Percentiles rank a stretch among this genome's conserved stretches.
Evolutionary conservation across 1,140 invertebrate genomes (phyloP).

Genomic region (Cydia pomonella): DNA sequence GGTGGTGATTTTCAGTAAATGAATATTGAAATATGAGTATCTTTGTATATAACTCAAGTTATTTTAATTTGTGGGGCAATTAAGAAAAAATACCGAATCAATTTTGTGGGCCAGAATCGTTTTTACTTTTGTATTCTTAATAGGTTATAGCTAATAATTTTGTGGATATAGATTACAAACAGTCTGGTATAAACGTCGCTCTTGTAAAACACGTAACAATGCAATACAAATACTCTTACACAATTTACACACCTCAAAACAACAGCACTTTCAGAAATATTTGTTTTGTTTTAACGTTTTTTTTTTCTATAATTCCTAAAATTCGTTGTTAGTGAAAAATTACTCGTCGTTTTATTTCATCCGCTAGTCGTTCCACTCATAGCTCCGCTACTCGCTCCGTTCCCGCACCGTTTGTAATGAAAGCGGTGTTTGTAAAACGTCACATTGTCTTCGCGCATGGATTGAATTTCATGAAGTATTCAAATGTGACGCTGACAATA

Average conservation of each 20-base stretch:
- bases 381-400: neutral
- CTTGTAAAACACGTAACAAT: too few relatives aligned
- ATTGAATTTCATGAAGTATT: slow-evolving; percentile 31
- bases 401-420: slow-evolving; percentile 4
- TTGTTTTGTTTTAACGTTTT: too few relatives aligned
- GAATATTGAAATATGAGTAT: too few relatives aligned
- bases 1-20: too few relatives aligned
- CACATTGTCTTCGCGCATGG: slow-evolving; percentile 14
- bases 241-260: too few relatives aligned
- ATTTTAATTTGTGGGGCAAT: neutral
- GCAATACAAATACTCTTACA: too few relatives aligned
- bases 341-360: neutral
- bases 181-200: neutral
- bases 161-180: neutral
- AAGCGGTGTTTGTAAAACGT: slow-evolving; percentile 19
- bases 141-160: neutral
- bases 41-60: too few relatives aligned
- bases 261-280: too few relatives aligned
- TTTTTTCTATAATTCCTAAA: too few relatives aligned
- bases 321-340: too few relatives aligned
- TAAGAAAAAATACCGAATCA: neutral
- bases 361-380: neutral
- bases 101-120: neutral
- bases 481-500: slow-evolving; percentile 17
- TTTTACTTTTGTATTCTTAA: neutral